Conservation (phyloP, 92 coral and sea anemone genomes). For the Meandrina meandrites region DNA sequence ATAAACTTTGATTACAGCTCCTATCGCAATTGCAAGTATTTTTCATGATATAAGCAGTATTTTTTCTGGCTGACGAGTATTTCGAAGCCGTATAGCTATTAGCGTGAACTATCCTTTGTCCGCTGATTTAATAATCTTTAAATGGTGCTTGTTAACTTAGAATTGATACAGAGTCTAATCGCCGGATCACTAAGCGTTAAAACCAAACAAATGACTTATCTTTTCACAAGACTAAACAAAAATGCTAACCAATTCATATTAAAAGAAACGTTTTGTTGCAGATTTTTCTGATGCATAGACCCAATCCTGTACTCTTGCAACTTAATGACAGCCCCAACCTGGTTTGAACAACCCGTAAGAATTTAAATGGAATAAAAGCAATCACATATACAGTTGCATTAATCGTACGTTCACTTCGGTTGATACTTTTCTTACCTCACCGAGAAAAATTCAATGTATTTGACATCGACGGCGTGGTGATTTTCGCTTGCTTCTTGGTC, state of each 20-base stretch:
- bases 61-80: too few relatives aligned
- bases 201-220: neutral
- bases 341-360: neutral
- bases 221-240: neutral
- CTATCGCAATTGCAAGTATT: neutral
- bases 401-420: neutral
- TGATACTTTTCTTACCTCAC: slow-evolving; percentile 17
- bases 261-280: neutral
- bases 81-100: neutral
- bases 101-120: neutral
- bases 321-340: neutral
- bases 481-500: slow-evolving; percentile 9
- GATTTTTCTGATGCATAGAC: neutral
- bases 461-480: slow-evolving; percentile 26
- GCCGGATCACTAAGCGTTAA: neutral
- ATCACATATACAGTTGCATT: neutral
- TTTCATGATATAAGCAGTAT: too few relatives aligned
- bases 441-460: slow-evolving; percentile 43
- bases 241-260: neutral
- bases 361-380: neutral
- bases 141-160: neutral
- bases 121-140: neutral
- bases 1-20: neutral
- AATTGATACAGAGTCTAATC: neutral
- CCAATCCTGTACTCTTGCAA: neutral